A percentile compares a stretch with the other conserved stretches of the same genome.
phyloP scores from a whole-genome alignment of 2,888 invertebrate species.

The Pachycephus smyrnensis region DNA sequence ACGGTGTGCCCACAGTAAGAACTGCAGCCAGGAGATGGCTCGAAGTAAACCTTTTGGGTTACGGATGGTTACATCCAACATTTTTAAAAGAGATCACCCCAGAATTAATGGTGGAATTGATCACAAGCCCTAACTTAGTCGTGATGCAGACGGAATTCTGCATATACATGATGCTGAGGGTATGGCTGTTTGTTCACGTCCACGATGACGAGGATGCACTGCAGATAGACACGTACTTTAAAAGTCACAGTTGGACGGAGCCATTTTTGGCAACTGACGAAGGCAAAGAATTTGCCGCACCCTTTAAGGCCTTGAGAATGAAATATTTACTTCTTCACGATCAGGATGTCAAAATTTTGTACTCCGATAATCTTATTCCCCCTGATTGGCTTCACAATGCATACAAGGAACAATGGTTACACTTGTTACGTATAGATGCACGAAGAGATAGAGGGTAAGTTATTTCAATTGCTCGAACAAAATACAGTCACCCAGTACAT shows the following conservation, averaged over 20 bases:
- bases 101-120: slow-evolving; percentile 75
- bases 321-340: slow-evolving; percentile 79
- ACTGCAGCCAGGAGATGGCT: slow-evolving; percentile 78
- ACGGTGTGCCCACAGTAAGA: slow-evolving; percentile 75
- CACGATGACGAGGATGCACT: slow-evolving; percentile 47
- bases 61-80: slow-evolving; percentile 70
- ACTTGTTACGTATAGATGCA: slow-evolving; percentile 77
- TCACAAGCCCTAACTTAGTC: slow-evolving; percentile 75
- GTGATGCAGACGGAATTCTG: slow-evolving; percentile 85
- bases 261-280: slow-evolving; percentile 73
- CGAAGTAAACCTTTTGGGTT: slow-evolving; percentile 75
- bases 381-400: slow-evolving; percentile 75
- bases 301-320: slow-evolving; percentile 75
- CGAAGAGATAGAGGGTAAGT: slow-evolving; percentile 77
- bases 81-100: slow-evolving; percentile 74
- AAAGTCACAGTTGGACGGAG: slow-evolving; percentile 57
- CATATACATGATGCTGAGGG: slow-evolving; percentile 77
- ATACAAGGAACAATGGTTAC: slow-evolving; percentile 77
- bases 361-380: slow-evolving; percentile 78
- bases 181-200: slow-evolving; percentile 68
- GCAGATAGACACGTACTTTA: slow-evolving; percentile 55
- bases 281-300: slow-evolving; percentile 72
- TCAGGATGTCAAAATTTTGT: slow-evolving; percentile 76
- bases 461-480: neutral
- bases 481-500: slow-evolving; percentile 3